phyloP scores from a whole-genome alignment of 2,888 invertebrate genomes.

The Limnephilus lunatus region DNA sequence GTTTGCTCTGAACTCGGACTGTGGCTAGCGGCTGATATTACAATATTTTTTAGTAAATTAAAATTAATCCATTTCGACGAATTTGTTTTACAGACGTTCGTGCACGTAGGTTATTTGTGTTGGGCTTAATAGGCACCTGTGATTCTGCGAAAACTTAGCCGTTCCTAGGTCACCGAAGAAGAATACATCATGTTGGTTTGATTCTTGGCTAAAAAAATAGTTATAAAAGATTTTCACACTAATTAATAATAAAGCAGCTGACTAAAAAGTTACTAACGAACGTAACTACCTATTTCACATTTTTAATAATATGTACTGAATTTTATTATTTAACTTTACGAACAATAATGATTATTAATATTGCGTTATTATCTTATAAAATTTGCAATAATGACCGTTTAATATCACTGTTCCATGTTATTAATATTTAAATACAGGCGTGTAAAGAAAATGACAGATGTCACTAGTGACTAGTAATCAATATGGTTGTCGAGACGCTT shows the following conservation, averaged over 20 bases:
- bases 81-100: neutral
- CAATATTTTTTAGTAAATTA: neutral
- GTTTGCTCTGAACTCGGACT: neutral
- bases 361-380: neutral
- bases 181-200: neutral
- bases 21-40: slow-evolving; percentile 1
- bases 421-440: slow-evolving; percentile 14
- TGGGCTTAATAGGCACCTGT: neutral
- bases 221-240: no score
- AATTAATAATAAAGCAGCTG: no score
- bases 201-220: neutral
- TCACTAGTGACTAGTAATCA: slow-evolving; percentile 41
- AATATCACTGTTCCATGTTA: neutral
- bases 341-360: neutral
- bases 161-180: neutral
- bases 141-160: neutral
- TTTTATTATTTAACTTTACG: no score
- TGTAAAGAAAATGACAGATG: slow-evolving; percentile 43
- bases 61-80: neutral
- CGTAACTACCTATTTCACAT: no score
- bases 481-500: slow-evolving; percentile 31
- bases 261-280: no score
- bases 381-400: neutral
- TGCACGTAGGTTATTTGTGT: neutral
- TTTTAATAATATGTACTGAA: no score